Base-by-base conservation (phyloP, 2,113 vertebrate genomes). In the Labeo rohita region DNA sequence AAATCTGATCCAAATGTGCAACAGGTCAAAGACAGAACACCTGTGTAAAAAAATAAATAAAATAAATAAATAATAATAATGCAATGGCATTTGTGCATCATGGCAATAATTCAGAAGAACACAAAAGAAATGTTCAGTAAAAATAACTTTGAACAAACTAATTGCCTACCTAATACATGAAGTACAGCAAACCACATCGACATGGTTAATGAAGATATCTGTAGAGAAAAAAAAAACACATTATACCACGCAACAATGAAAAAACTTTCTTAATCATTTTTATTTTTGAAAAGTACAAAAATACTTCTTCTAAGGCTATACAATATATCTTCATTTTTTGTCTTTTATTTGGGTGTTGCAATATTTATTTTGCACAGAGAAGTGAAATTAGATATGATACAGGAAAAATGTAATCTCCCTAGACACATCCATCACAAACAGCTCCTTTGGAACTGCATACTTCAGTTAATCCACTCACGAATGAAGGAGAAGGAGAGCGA, bases 131-230 rank as follows among this genome's bases (percentile, higher is more conserved):
- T 6, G 21, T 16, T 54, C 1, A n/a, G 39, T 59, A 45, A 34
- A n/a, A 50, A 16, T 66, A 2, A 36, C 23, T 50, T 65, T 10
- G 6, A 16, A 28, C 43, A 65, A 66, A 23, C 15, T 2, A 18
- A 11, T 39, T 18, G 1, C 89, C 68, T 89, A 92, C 91, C 91
- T 80, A 92, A 79, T 28, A 92, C 23, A 83, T 85, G 86, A 82
- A 91, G 83, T 84, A 88, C 85, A 88, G 80, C 84, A 84, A 80
- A 83, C 80, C 84, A 61, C 43, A 80, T 12, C 82, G 89, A 52
- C 85, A 89, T 89, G 84, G 77, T 92, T 77, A 88, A 87, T 63
- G 78, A 65, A 52, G 76, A 90, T 61, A 87, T 84, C 91, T 91
- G 79, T 49, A 88, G 66, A 66, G 36, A 89, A 72, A 89, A 89